These are phyloP conservation scores for Parthenolecanium corni DNA, from an alignment of 2,888 invertebrate species.

Conservation along the genomic window DNA sequence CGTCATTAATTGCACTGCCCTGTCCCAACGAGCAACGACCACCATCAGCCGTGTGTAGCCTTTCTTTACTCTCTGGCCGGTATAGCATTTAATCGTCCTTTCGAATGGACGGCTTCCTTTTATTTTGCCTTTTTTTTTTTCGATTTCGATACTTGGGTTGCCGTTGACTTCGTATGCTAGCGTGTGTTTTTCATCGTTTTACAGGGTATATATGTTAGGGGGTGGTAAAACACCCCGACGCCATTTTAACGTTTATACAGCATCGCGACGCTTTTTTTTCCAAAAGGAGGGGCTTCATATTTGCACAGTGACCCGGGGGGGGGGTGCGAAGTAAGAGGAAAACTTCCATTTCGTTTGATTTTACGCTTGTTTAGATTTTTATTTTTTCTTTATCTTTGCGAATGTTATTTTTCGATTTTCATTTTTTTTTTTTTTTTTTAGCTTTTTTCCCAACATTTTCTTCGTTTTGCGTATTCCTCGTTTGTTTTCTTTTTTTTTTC, in stretches of 20 bases:
- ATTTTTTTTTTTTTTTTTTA: not conserved
- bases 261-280: not conserved
- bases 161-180: not conserved
- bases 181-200: no score
- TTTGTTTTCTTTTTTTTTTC: not conserved
- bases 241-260: conserved; percentile 15
- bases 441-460: not conserved
- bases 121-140: no score
- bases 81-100: no score
- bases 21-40: conserved; percentile 24
- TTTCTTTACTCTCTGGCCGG: no score
- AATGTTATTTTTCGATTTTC: not conserved
- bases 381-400: conserved; percentile 5
- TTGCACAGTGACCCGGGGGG: no score
- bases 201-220: not conserved
- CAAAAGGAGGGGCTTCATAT: no score
- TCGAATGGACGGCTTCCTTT: no score
- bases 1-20: conserved; percentile 30
- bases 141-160: no score
- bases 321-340: conserved; percentile 4
- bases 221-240: conserved; percentile 24
- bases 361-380: conserved; percentile 18
- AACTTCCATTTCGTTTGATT: conserved; percentile 25
- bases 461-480: not conserved
- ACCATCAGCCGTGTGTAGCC: not conserved